Percentiles rank a stretch among this genome's conserved stretches.
phyloP scores from a whole-genome alignment of 2,113 vertebrate genomes.

The Cheilinus undulatus region DNA sequence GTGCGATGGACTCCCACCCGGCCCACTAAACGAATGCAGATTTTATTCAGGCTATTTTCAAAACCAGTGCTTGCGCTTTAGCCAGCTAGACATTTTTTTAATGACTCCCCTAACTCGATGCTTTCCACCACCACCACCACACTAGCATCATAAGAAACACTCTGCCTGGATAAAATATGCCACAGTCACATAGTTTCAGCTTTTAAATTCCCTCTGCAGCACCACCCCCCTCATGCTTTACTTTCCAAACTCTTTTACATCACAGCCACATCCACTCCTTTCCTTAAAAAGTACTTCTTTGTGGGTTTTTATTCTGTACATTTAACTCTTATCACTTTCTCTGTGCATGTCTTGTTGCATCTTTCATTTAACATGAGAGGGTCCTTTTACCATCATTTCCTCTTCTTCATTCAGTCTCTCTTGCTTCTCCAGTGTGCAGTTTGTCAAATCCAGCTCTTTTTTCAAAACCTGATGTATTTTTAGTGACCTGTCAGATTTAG shows the following conservation, averaged over 20 bases:
- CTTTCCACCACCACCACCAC: slow-evolving; percentile 46
- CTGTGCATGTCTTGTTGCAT: slow-evolving; percentile 16
- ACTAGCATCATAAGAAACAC: slow-evolving; percentile 48
- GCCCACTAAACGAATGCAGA: slow-evolving; percentile 76
- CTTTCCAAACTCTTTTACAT: slow-evolving; percentile 21
- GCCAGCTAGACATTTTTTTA: slow-evolving; percentile 84
- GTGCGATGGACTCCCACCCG: slow-evolving; percentile 48
- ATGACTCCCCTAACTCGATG: slow-evolving; percentile 73
- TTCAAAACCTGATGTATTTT: background rate
- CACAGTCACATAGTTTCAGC: slow-evolving; percentile 26
- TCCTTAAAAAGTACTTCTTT: slow-evolving; percentile 47
- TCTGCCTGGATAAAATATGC: slow-evolving; percentile 69
- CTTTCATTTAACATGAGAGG: slow-evolving; percentile 44
- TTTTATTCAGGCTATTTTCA: slow-evolving; percentile 83
- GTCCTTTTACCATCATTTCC: slow-evolving; percentile 11
- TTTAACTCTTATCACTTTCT: slow-evolving; percentile 3
- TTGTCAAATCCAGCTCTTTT: slow-evolving; percentile 50
- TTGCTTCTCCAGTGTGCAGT: background rate
- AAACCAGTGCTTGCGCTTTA: slow-evolving; percentile 69
- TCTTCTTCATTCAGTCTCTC: background rate
- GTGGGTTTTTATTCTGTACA: slow-evolving; percentile 16
- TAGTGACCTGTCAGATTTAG: too few species aligned
- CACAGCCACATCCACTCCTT: slow-evolving; percentile 7
- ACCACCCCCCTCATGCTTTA: background rate
- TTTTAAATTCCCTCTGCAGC: slow-evolving; percentile 26